phyloP scores from a whole-genome alignment of 2,113 vertebrate genomes.

The Aphyosemion australe region DNA sequence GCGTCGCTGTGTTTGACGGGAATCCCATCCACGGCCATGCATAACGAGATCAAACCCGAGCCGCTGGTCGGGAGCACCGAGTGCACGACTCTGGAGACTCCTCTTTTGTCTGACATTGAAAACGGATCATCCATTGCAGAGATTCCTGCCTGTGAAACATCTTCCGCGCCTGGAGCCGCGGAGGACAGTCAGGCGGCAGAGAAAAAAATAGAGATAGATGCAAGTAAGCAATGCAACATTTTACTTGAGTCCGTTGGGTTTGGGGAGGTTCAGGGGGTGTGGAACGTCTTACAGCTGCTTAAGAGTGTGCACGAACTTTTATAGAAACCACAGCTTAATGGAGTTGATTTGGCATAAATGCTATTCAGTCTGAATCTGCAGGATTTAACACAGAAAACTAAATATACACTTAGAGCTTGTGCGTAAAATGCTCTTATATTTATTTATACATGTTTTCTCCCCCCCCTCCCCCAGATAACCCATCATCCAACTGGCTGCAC shows the following conservation, averaged over 20 bases:
- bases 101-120: slow-evolving; percentile 91
- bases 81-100: slow-evolving; percentile 89
- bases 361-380: background rate
- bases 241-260: background rate
- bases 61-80: slow-evolving; percentile 87
- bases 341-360: background rate
- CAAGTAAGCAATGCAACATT: slow-evolving; percentile 84
- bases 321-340: no score
- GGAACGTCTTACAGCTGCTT: background rate
- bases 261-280: no score
- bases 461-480: slow-evolving; percentile 85
- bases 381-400: no score
- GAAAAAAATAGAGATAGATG: slow-evolving; percentile 84
- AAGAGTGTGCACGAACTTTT: background rate
- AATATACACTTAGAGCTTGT: no score
- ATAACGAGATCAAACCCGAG: slow-evolving; percentile 96
- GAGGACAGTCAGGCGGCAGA: slow-evolving; percentile 83
- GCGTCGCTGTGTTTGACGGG: slow-evolving; percentile 93
- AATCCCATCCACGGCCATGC: slow-evolving; percentile 88
- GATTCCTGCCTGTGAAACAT: slow-evolving; percentile 82
- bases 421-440: no score
- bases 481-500: slow-evolving; percentile 96
- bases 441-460: no score
- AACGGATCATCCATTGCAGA: slow-evolving; percentile 87
- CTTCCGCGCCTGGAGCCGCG: slow-evolving; percentile 83